Evolutionary conservation across 2,888 invertebrate species (phyloP).

Genomic region (Drosophila rubida): DNA sequence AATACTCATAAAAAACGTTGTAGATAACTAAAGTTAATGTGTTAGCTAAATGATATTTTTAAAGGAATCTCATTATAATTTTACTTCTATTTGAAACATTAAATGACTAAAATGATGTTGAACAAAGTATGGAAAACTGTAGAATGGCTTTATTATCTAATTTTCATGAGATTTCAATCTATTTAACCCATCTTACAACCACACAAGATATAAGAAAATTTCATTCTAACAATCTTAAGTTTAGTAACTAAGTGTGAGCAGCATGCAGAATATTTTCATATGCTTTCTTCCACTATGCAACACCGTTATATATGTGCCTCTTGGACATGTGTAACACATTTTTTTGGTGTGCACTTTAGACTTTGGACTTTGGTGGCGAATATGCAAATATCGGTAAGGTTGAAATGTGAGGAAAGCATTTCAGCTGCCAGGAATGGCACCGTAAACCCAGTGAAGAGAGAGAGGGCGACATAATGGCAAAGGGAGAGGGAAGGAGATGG

Average conservation of each 20-base stretch:
- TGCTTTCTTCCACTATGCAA: conserved; percentile 16
- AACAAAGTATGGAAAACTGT: too few relatives aligned
- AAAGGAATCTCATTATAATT: too few relatives aligned
- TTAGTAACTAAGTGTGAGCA: background rate
- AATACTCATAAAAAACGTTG: too few relatives aligned
- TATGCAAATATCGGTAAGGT: conserved; percentile 66
- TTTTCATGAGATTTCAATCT: too few relatives aligned
- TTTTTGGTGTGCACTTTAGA: conserved; percentile 23
- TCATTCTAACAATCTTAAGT: too few relatives aligned
- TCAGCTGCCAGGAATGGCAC: conserved; percentile 28
- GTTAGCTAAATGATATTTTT: too few relatives aligned
- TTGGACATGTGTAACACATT: conserved; percentile 39
- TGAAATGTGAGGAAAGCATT: conserved; percentile 52
- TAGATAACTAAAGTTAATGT: too few relatives aligned
- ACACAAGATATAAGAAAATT: too few relatives aligned
- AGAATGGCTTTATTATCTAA: too few relatives aligned
- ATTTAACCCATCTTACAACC: too few relatives aligned
- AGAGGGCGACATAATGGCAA: conserved; percentile 6
- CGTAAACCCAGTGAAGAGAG: background rate
- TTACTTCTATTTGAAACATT: too few relatives aligned
- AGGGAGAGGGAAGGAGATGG: background rate
- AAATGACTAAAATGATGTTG: too few relatives aligned
- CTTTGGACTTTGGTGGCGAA: conserved; percentile 66
- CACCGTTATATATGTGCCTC: conserved; percentile 10
- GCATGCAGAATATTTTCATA: background rate